Percentiles rank a stretch among this genome's conserved stretches.
Conservation (phyloP, 2,888 invertebrate genomes). For the Ochropleura leucogaster region DNA sequence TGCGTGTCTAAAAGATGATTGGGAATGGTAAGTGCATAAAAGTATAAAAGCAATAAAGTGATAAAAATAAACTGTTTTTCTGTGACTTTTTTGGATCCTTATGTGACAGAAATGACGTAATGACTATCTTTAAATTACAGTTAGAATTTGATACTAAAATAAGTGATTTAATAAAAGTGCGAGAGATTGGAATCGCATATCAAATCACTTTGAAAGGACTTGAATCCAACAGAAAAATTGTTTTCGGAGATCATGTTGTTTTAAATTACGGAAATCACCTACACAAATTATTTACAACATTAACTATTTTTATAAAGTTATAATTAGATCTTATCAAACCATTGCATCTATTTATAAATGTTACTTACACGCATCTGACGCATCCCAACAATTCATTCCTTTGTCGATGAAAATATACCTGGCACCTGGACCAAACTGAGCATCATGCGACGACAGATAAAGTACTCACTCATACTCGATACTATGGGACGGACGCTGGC, state of each 20-base stretch:
- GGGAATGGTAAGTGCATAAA: not conserved
- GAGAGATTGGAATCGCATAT: not conserved
- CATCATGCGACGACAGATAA: slow-evolving; percentile 22
- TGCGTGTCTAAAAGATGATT: slow-evolving; percentile 92
- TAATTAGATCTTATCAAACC: slow-evolving; percentile 21
- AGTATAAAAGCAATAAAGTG: not conserved
- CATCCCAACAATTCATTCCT: slow-evolving; percentile 35
- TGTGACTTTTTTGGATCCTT: too few species aligned
- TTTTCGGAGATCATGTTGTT: not conserved
- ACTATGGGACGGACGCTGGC: slow-evolving; percentile 21
- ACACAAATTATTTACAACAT: not conserved
- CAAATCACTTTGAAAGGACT: not conserved
- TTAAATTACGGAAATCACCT: not conserved
- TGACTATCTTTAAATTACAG: not conserved
- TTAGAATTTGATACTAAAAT: not conserved
- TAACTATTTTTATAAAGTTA: slow-evolving; percentile 2
- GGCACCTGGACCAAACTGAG: slow-evolving; percentile 18
- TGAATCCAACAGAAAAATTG: not conserved
- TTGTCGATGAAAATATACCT: slow-evolving; percentile 37
- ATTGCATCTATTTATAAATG: slow-evolving; percentile 13
- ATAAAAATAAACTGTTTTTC: too few species aligned
- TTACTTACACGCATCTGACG: slow-evolving; percentile 9
- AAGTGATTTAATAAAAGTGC: not conserved
- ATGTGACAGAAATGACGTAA: too few species aligned
- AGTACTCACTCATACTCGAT: slow-evolving; percentile 22